Evolutionary conservation across 1,140 invertebrate genomes (phyloP).

Genomic region (Neodiprion pinetum): DNA sequence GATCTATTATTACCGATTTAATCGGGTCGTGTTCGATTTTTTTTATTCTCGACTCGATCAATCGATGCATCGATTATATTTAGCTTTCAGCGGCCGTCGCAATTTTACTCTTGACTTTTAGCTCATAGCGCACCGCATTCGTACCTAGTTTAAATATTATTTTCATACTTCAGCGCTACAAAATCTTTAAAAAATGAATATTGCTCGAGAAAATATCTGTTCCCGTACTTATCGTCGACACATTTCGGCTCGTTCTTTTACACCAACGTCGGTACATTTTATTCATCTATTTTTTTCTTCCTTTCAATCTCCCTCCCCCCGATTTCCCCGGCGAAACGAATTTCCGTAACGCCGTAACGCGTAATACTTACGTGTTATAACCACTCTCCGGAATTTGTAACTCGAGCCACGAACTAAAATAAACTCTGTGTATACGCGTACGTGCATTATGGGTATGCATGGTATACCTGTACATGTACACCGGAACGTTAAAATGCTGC

Average conservation of each 20-base stretch:
- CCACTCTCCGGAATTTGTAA: not conserved
- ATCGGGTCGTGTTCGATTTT: no score
- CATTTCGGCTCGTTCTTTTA: not conserved
- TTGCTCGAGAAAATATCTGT: not conserved
- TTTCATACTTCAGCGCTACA: no score
- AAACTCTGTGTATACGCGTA: not conserved
- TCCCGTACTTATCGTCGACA: not conserved
- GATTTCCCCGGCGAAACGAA: no score
- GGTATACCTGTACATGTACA: not conserved
- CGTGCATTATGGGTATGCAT: not conserved
- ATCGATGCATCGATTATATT: no score
- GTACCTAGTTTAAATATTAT: no score
- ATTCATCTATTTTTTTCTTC: not conserved
- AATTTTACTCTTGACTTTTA: no score
- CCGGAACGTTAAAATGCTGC: not conserved
- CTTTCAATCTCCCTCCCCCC: not conserved
- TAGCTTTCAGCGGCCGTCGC: no score
- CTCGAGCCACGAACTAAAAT: slow-evolving; percentile 4
- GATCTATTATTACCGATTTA: no score
- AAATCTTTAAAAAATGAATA: no score
- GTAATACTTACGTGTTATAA: not conserved
- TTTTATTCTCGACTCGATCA: no score
- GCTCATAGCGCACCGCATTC: no score
- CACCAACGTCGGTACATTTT: not conserved
- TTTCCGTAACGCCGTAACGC: not conserved